A percentile compares a stretch with the other conserved stretches of the same genome.
These are phyloP conservation scores for Drosophila fungiperda DNA, from an alignment of 2,888 invertebrate species.

Conservation along the genomic window DNA sequence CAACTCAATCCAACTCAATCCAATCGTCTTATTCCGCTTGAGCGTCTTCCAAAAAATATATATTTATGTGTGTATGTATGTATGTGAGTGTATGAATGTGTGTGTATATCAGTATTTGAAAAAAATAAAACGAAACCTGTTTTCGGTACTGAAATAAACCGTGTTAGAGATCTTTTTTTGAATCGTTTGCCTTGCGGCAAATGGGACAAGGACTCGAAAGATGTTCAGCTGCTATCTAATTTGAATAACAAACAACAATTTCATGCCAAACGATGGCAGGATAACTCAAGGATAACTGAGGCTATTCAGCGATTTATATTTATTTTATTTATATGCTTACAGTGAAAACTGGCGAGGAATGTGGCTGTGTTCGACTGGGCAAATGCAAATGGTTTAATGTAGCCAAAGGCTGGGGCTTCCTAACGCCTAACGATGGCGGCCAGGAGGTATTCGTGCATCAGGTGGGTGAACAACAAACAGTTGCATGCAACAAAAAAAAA, in stretches of 20 bases:
- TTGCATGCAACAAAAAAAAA: neutral
- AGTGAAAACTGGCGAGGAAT: conserved; percentile 76
- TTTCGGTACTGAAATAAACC: conserved; percentile 26
- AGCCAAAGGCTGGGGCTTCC: conserved; percentile 97
- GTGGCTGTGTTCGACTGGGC: conserved; percentile 88
- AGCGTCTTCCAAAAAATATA: conserved; percentile 8
- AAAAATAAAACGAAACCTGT: conserved; percentile 45
- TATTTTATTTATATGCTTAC: conserved; percentile 24
- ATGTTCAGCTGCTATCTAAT: conserved; percentile 64
- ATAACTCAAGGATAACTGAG: conserved; percentile 25
- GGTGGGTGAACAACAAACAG: conserved; percentile 86
- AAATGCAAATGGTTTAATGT: conserved; percentile 98
- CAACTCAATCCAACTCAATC: conserved; percentile 40
- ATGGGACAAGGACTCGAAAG: conserved; percentile 70
- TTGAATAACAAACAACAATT: conserved; percentile 66
- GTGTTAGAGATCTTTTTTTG: conserved; percentile 21
- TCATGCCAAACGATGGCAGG: conserved; percentile 49
- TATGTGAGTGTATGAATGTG: neutral
- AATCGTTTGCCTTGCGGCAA: conserved; percentile 65
- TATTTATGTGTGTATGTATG: too few relatives aligned
- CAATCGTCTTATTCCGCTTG: conserved; percentile 47
- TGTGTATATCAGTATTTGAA: conserved; percentile 17
- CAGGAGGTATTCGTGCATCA: conserved; percentile 98
- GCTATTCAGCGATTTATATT: neutral
- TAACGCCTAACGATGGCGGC: conserved; percentile 95